Evolutionary conservation across 2,888 invertebrate genomes (phyloP), one percentile per base, ranked within the genome.

Genomic region (Lamellibrachia satsuma): DNA sequence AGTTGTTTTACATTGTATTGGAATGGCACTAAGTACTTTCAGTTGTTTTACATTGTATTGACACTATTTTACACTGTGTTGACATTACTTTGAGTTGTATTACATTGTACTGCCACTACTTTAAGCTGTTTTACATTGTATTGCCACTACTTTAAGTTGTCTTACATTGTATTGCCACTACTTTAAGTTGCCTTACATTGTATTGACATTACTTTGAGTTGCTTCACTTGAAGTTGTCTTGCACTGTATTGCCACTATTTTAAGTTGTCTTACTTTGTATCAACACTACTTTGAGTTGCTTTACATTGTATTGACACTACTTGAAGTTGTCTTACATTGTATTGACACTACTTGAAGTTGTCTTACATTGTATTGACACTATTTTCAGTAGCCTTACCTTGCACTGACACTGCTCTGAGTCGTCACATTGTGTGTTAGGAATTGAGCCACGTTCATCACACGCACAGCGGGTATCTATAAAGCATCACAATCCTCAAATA

Each of bases 361-460:
- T 75, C 6, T 75, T 57, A 11, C 6, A n/a, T n/a, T 75, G 22
- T 75, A n/a, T 22, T 75, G 75, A 15, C 22, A 6, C 75, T 22
- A 75, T 9, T 55, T 9, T 55, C 9, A 9, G 55, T 22, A 3
- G 75, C 94, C 95, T 93, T 96, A 97, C 97, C 97, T 98, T 98
- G 96, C 98, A 98, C 92, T 97, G 96, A 95, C 98, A 98, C 93
- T 97, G 97, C n/a, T 97, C 97, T 4, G 95, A 96, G 92, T 97
- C 95, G 92, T 96, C 96, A 95, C 98, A 98, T 90, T 96, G 96
- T n/a, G 95, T 95, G 90, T 95, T 95, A 91, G 96, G 95, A 0
- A 97, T 96, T 4, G 97, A 97, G n/a, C 98, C 98, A 90, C 97
- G 96, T 0, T 96, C 95, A 95, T 98, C 98, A 96, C 98, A 98